Base-by-base conservation (phyloP, 2,113 vertebrate genomes). In the Xenotilapia leptura region DNA sequence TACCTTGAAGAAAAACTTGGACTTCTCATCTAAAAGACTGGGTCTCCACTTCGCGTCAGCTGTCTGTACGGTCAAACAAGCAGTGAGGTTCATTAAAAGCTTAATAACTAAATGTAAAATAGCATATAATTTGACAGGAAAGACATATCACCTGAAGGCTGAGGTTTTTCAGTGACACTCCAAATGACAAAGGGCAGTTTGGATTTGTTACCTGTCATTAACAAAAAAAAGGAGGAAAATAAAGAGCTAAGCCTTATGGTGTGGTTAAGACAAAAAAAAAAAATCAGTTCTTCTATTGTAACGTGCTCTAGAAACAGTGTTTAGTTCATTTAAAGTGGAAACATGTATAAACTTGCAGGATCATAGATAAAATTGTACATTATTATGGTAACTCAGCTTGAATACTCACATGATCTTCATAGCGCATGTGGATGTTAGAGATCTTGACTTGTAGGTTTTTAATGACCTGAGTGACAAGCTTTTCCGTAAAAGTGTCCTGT, bases 391-490 rank as follows among this genome's bases (percentile, higher is more conserved):
- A 56, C n/a, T 70, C 31, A 36, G 79, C 6, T 85, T 51, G 86
- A 95, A 83, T 93, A 99, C 99, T 99, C 95, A 99, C 98, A 92
- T 98, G 96, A 95, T 99, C 99, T 93, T 99, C 99, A 91, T 99
- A 99, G 82, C 98, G 98, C 91, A 99, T 84, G 68, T 99, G 99
- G 88, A 99, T 99, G 90, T 97, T 98, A 81, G 98, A 98, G 94
- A 99, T 99, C 95, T 98, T 98, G 93, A 99, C 95, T 90, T 99
- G 98, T 90, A 99, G 97, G 96, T 99, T 99, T 96, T 98, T 99
- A 92, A 99, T 99, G 88, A 99, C 97, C 94, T 99, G 99, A 90
- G 98, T 99, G 82, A 98, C 94, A 89, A 99, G 95, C 90, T 99
- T 99, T 96, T 99, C 99, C 89, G 97, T 93, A 92, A 99, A 99